These are phyloP conservation scores for Peromyscus californicus DNA, from an alignment of 2,113 vertebrate species.

Conservation along the genomic window DNA sequence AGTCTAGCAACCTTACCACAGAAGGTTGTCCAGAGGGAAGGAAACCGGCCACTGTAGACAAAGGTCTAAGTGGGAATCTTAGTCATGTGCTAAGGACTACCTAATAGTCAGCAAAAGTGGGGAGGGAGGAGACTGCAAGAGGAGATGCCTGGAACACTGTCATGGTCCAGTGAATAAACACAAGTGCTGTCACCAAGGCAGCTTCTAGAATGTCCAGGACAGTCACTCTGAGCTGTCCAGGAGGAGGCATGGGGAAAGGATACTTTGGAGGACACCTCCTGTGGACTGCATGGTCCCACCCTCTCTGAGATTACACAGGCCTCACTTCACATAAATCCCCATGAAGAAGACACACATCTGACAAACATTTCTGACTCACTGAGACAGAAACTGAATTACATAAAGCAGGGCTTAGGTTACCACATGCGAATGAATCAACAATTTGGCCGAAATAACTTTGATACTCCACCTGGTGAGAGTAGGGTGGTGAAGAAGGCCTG, in stretches of 20 bases:
- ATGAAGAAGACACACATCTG: neutral
- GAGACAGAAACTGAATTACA: slow-evolving; percentile 55
- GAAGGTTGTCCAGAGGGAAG: neutral
- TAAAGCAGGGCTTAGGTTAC: neutral
- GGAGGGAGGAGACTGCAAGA: neutral
- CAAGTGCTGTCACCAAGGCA: neutral
- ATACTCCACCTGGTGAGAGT: neutral
- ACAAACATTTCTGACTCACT: slow-evolving; percentile 30
- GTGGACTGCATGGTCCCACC: neutral
- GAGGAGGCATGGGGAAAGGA: neutral
- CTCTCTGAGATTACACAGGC: neutral
- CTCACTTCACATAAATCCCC: neutral
- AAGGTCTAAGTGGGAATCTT: neutral
- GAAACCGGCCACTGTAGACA: neutral
- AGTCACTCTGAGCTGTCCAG: neutral
- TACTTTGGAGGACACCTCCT: neutral
- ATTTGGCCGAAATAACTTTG: neutral
- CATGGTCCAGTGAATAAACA: neutral
- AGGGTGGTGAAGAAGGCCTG: neutral
- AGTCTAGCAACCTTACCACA: neutral
- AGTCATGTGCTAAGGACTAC: neutral
- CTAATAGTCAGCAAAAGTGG: neutral
- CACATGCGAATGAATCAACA: neutral
- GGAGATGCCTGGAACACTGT: neutral
- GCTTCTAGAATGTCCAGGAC: neutral